A percentile compares a stretch with the other conserved stretches of the same genome.
These are phyloP conservation scores for Drosophila lowei DNA, from an alignment of 1,140 invertebrate species.

Conservation along the genomic window DNA sequence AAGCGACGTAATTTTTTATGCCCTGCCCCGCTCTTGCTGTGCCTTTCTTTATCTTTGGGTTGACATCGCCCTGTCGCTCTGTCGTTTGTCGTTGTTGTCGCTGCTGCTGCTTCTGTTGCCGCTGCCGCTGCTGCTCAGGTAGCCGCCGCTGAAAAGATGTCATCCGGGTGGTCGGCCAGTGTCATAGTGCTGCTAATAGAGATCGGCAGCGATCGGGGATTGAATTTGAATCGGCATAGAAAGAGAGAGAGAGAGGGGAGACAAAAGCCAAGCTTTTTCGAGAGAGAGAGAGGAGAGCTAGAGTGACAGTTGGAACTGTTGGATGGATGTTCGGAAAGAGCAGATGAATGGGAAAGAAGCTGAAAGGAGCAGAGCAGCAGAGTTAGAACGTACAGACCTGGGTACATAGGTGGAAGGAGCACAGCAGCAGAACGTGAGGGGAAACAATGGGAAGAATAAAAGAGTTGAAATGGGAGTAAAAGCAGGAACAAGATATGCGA, in stretches of 20 bases:
- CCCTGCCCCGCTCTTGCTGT: slow-evolving; percentile 29
- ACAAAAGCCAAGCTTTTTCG: background rate
- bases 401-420: background rate
- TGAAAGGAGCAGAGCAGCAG: background rate
- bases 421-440: slow-evolving; percentile 13
- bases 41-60: slow-evolving; percentile 60
- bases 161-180: slow-evolving; percentile 46
- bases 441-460: slow-evolving; percentile 1
- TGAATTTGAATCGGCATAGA: slow-evolving; percentile 33
- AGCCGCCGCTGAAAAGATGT: slow-evolving; percentile 50
- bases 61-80: slow-evolving; percentile 66
- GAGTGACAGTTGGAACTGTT: slow-evolving; percentile 21
- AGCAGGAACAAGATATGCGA: no score
- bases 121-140: slow-evolving; percentile 56
- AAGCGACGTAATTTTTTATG: slow-evolving; percentile 64
- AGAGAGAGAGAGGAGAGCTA: background rate
- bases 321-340: slow-evolving; percentile 1
- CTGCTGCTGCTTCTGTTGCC: slow-evolving; percentile 35
- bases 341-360: no score
- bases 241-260: slow-evolving; percentile 7
- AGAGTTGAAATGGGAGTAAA: no score
- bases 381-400: no score
- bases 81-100: slow-evolving; percentile 15
- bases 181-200: slow-evolving; percentile 66
- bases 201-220: slow-evolving; percentile 53